Evolutionary conservation across 1,140 invertebrate genomes (phyloP).

Genomic region (Ceratina japonica): DNA sequence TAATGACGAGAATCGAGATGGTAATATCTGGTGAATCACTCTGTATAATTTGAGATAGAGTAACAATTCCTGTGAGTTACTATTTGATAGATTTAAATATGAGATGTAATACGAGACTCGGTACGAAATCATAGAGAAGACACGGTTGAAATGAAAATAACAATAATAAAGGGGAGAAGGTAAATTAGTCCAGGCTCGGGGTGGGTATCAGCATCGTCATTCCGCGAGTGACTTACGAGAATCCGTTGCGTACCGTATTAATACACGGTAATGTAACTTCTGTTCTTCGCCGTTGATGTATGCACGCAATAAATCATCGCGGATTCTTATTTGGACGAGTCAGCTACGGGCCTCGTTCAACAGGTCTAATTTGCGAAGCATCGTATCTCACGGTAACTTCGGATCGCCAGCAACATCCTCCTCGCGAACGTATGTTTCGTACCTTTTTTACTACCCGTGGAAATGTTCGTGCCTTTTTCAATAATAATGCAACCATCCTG

Average conservation of each 20-base stretch:
- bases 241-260: conserved; percentile 20
- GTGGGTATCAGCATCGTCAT: not conserved
- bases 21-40: too few relatives aligned
- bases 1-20: too few relatives aligned
- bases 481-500: not conserved
- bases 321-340: conserved; percentile 31
- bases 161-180: not conserved
- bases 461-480: conserved; percentile 2
- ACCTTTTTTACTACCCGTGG: not conserved
- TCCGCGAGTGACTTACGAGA: conserved; percentile 8
- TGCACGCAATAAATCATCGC: conserved; percentile 32
- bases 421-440: not conserved
- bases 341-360: conserved; percentile 25
- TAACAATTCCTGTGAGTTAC: too few relatives aligned
- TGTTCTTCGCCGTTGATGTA: conserved; percentile 25
- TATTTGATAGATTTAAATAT: too few relatives aligned
- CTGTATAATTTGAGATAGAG: too few relatives aligned
- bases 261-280: conserved; percentile 35
- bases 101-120: too few relatives aligned
- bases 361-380: conserved; percentile 34
- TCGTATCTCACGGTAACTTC: conserved; percentile 10
- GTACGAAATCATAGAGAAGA: not conserved
- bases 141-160: not conserved
- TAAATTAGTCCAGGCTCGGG: not conserved
- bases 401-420: not conserved